phyloP scores from a whole-genome alignment of 2,888 invertebrate species.

The Melolontha melolontha region DNA sequence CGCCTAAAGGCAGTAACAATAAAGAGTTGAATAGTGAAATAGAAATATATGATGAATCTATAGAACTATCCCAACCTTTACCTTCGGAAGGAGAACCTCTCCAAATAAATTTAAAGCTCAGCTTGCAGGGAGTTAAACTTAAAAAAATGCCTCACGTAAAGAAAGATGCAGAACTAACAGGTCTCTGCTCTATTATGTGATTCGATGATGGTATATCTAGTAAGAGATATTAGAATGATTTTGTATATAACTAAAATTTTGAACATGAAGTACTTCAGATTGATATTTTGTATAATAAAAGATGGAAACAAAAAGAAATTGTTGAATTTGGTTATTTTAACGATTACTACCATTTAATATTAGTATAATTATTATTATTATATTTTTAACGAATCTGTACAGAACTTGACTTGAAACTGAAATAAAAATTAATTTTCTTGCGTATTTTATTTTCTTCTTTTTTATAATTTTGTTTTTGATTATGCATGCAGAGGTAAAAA shows the following conservation, averaged over 20 bases:
- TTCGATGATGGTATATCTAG: conserved; percentile 44
- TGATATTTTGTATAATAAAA: conserved; percentile 33
- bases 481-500: conserved; percentile 7
- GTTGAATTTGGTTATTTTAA: conserved; percentile 17
- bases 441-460: conserved; percentile 29
- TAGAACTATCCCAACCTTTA: conserved; percentile 67
- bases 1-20: conserved; percentile 63
- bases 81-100: conserved; percentile 70
- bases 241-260: conserved; percentile 23
- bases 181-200: conserved; percentile 89
- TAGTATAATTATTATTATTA: conserved; percentile 11
- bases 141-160: conserved; percentile 78
- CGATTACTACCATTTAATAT: conserved; percentile 17
- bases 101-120: conserved; percentile 74
- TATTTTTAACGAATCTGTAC: conserved; percentile 18
- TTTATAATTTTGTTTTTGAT: conserved; percentile 8
- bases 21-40: conserved; percentile 54
- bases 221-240: not conserved
- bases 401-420: conserved; percentile 28
- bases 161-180: conserved; percentile 85
- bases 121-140: conserved; percentile 74
- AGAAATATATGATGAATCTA: conserved; percentile 51
- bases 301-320: not conserved
- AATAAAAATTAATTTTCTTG: conserved; percentile 32
- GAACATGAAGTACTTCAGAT: conserved; percentile 5